These are phyloP conservation scores for Xestoiulus laeticollis DNA, from an alignment of 2,888 invertebrate genomes.

Conservation along the genomic window DNA sequence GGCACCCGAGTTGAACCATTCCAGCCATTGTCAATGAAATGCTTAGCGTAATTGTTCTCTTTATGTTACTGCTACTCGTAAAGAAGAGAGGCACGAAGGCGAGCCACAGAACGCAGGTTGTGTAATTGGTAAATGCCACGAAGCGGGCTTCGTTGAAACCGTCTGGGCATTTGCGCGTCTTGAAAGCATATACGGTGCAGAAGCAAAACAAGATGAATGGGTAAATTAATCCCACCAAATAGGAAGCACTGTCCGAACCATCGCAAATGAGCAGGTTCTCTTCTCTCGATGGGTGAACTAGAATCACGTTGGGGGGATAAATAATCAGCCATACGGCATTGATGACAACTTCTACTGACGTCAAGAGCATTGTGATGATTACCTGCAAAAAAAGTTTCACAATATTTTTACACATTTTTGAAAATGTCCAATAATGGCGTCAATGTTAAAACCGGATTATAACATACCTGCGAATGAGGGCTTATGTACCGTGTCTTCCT, in stretches of 20 bases:
- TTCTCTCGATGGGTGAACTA: conserved; percentile 63
- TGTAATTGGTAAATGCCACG: conserved; percentile 70
- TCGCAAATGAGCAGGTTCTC: conserved; percentile 62
- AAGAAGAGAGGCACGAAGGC: conserved; percentile 70
- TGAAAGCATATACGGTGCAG: conserved; percentile 70
- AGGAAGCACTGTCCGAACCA: conserved; percentile 67
- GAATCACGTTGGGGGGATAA: conserved; percentile 65
- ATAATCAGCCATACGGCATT: conserved; percentile 67
- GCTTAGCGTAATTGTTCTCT: conserved; percentile 68
- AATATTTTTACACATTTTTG: not conserved
- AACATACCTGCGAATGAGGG: conserved; percentile 62
- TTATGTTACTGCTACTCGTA: conserved; percentile 66
- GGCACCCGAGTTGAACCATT: conserved; percentile 68
- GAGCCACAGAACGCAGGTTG: conserved; percentile 70
- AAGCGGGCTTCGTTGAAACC: conserved; percentile 71
- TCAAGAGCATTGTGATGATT: conserved; percentile 67
- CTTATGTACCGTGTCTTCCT: conserved; percentile 65
- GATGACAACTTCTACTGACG: conserved; percentile 67
- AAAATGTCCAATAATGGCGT: too few relatives aligned
- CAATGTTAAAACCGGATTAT: not conserved
- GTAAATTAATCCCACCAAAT: conserved; percentile 68
- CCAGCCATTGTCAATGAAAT: conserved; percentile 69
- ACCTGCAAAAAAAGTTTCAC: conserved; percentile 65
- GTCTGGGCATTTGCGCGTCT: conserved; percentile 70
- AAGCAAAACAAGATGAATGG: conserved; percentile 68